Evolutionary conservation across 2,113 vertebrate genomes (phyloP), one percentile per base, ranked within the genome.

Genomic region (Buteo buteo): DNA sequence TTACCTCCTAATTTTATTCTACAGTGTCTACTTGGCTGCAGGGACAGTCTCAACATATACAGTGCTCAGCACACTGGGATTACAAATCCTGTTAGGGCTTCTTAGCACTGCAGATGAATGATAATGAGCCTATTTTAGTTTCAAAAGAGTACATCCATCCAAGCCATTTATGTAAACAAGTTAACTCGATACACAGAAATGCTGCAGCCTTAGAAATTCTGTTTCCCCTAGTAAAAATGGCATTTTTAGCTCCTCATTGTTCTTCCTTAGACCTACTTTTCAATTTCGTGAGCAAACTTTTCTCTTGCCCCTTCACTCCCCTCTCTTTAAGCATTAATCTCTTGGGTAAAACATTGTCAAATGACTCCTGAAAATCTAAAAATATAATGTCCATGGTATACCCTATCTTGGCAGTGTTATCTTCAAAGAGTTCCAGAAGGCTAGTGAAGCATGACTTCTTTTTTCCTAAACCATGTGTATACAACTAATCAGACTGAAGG

Each of bases 341-440:
- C 81, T 92, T 78, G 50, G 38, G 77, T 74, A 90, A 95, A 96
- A 90, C 86, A 85, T 36, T 95, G 83, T 96, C 81, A 94, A 96
- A 94, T 93, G 83, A 92, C 50, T 95, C 69, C 72, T 84, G n/a
- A 95, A 96, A 94, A 92, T 65, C 93, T 91, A 85, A 90, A 89
- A 96, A 90, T 89, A 82, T 61, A 90, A 94, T 66, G 89, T 91
- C 90, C 64, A 62, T 61, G 15, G 40, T 79, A 62, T 69, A 86
- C 22, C 71, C 78, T 90, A 74, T 91, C 93, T 96, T 86, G 91
- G 93, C 93, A 90, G 54, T 47, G 49, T 95, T 96, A 95, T 95
- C 97, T 96, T 96, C 97, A 96, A 97, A 96, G 95, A 90, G 84
- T 95, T 98, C 94, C 97, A 96, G 88, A 93, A 94, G 76, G 72